Base-by-base conservation (phyloP, 1,140 invertebrate genomes). In the Drosophila pectinifera region DNA sequence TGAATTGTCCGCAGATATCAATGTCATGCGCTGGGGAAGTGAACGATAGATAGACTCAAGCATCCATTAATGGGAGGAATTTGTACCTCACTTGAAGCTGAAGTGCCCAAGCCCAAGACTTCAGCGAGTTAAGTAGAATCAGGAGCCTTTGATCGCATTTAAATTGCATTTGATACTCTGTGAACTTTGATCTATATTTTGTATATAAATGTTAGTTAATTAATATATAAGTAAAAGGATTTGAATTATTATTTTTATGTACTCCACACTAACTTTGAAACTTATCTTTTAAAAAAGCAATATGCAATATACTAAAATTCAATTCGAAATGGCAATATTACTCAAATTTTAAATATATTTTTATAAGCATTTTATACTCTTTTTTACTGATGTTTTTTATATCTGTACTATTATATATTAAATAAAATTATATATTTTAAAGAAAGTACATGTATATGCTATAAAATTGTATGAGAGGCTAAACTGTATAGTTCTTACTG, bases 1-100 rank as follows among this genome's bases (percentile, higher is more conserved):
- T 41, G 43, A 48, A 39, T 31, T 41, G 34, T 34, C 34, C 18
- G 20, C 5, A 41, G 34, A 64, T 55, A 63, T 63, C 16, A 18
- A 42, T 55, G 36, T 61, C 46, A 38, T 16, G 28, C 11, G 7
- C 49, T 26, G 49, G 36, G 6, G 14, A 49, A 24, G 16, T 56
- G 49, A 24, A 22, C 22, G 18, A 51, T 51, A 34, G 4, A 49
- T 49, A 36, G 36, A 55, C 13, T 46, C 55, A 28, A 28, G 48
- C 26, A 11, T 46, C 26, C 56, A 58, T 58, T 48, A 48, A 57
- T n/a, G 7, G 8, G 0, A 4, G 13, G 39, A 48, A 16, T 34
- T 14, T 24, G 18, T 20, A 26, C 10, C 31, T 24, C 10, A 54
- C 2, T 20, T 36, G 7, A n/a, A 34, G 48, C 0, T 51, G 48